Percentiles rank a stretch among this genome's conserved stretches.
phyloP scores from a whole-genome alignment of 2,113 vertebrate genomes.

The Larimichthys crocea region DNA sequence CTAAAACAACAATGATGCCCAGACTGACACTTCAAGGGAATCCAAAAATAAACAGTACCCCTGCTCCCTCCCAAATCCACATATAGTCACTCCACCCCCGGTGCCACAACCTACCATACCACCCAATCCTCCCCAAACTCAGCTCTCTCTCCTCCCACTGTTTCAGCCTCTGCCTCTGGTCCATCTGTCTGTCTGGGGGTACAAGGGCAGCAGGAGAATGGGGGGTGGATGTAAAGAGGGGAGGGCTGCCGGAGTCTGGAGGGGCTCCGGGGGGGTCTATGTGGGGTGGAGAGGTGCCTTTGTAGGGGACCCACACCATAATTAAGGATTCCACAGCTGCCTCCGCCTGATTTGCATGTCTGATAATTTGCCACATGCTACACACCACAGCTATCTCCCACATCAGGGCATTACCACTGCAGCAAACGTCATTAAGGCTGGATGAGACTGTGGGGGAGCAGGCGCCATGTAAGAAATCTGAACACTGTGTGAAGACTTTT shows the following conservation, averaged over 20 bases:
- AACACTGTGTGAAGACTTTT: conserved; percentile 47
- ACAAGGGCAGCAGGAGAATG: conserved; percentile 64
- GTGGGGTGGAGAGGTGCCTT: conserved; percentile 68
- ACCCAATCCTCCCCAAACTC: conserved; percentile 58
- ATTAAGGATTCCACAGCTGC: conserved; percentile 84
- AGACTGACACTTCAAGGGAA: conserved; percentile 62
- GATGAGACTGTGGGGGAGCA: conserved; percentile 59
- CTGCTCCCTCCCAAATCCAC: conserved; percentile 26
- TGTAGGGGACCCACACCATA: conserved; percentile 76
- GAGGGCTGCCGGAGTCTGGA: conserved; percentile 48
- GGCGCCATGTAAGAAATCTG: conserved; percentile 61
- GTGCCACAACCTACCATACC: conserved; percentile 48
- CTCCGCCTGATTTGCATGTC: conserved; percentile 83
- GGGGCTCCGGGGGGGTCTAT: conserved; percentile 42
- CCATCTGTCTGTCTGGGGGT: conserved; percentile 79
- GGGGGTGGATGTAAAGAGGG: conserved; percentile 31
- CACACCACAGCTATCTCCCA: conserved; percentile 70
- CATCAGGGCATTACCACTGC: conserved; percentile 74
- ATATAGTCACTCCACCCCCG: conserved; percentile 42
- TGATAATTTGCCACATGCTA: conserved; percentile 83
- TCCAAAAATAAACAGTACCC: conserved; percentile 71
- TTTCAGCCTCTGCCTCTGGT: conserved; percentile 63
- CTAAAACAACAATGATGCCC: conserved; percentile 43
- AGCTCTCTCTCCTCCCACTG: conserved; percentile 60
- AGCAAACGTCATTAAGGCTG: conserved; percentile 76